phyloP scores from a whole-genome alignment of 1,140 invertebrate species.

The Trigoniulus corallinus region DNA sequence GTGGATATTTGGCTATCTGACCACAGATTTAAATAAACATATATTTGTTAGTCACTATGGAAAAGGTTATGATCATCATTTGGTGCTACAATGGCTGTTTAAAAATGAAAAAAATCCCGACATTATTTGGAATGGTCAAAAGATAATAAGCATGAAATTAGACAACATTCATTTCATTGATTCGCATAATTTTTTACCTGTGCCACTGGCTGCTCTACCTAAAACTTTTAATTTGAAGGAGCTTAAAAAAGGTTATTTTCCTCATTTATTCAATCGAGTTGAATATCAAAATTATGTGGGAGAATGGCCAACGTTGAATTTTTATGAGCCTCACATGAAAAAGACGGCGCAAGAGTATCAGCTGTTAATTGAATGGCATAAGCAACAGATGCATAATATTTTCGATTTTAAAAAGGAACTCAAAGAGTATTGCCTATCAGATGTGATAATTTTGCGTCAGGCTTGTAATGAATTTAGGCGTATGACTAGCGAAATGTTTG shows the following conservation, averaged over 20 bases:
- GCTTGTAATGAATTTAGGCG: conserved; percentile 6
- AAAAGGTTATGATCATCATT: conserved; percentile 6
- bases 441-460: conserved; percentile 6
- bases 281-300: conserved; percentile 10
- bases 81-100: conserved; percentile 3
- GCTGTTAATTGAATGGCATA: neutral
- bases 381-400: neutral
- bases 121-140: conserved; percentile 2
- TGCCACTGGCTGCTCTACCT: conserved; percentile 6
- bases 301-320: neutral
- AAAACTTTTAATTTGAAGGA: conserved; percentile 5
- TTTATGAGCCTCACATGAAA: neutral
- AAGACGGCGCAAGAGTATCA: conserved; percentile 2
- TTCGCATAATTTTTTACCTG: conserved; percentile 9
- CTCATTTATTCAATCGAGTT: conserved; percentile 7
- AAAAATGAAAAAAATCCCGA: neutral
- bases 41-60: conserved; percentile 6
- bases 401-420: conserved; percentile 7
- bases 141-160: neutral
- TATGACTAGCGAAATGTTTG: neutral
- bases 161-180: conserved; percentile 1
- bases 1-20: conserved; percentile 1
- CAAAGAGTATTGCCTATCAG: conserved; percentile 5
- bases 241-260: conserved; percentile 8
- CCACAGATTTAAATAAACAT: neutral